Evolutionary conservation across 2,797 vertebrate genomes (phyloP).

Genomic region (Buceros bicornis): DNA sequence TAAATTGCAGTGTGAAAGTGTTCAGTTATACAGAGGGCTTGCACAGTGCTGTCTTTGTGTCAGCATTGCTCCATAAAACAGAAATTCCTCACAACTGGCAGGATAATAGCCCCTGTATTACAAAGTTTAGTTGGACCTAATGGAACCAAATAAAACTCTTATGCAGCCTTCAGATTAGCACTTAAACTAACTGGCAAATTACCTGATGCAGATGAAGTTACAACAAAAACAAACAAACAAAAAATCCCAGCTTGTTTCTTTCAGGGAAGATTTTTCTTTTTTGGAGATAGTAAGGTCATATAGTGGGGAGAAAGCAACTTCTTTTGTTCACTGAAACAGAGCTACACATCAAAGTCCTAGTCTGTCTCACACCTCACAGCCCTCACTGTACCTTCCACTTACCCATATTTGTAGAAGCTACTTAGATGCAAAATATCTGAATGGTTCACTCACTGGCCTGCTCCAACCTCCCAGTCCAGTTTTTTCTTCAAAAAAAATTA

Average conservation of each 20-base stretch:
- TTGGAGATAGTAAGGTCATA: not conserved
- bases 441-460: not conserved
- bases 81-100: slow-evolving; percentile 84
- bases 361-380: not conserved
- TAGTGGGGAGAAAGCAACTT: not conserved
- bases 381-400: not conserved
- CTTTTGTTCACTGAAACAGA: not conserved
- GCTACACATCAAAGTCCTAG: not conserved
- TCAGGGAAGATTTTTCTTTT: not conserved
- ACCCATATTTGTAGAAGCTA: not conserved
- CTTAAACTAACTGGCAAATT: slow-evolving; percentile 73
- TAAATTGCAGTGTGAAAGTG: slow-evolving; percentile 94
- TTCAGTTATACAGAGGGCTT: slow-evolving; percentile 84
- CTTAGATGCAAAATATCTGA: not conserved
- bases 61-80: slow-evolving; percentile 75
- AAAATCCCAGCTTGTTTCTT: not conserved
- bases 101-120: slow-evolving; percentile 88
- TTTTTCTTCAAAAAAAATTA: not conserved
- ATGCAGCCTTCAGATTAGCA: slow-evolving; percentile 64
- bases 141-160: slow-evolving; percentile 72
- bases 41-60: slow-evolving; percentile 93
- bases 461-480: not conserved
- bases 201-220: slow-evolving; percentile 48
- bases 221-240: slow-evolving; percentile 6
- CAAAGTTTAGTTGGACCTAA: slow-evolving; percentile 79